Evolutionary conservation across 2,888 invertebrate genomes (phyloP), one percentile per base, ranked within the genome.

Genomic region (Trichacis sp.): DNA sequence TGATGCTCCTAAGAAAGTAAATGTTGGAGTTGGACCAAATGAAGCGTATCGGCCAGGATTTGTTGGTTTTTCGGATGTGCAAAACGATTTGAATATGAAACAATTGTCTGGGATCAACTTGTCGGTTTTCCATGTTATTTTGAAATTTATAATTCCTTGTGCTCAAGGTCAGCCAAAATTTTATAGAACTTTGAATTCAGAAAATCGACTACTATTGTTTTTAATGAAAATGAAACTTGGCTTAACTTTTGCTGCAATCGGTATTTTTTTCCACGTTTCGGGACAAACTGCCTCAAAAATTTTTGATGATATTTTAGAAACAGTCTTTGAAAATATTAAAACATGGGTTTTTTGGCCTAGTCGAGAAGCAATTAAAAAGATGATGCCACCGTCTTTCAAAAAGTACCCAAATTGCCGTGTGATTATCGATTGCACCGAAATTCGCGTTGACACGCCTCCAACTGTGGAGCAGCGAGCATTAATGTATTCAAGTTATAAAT

Each of bases 401-500:
- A 51, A 64, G 14, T 61, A 70, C 46, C 61, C 58, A 1, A 63
- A 62, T 48, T 71, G 64, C 52, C 38, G 60, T n/a, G 58, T 56
- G 15, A 62, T 63, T 2, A 69, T 72, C 1, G 59, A 67, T 53
- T 68, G 62, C 36, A 64, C 58, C 0, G 70, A 72, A 50, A 24
- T 72, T 2, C 45, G 17, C 12, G 57, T 53, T 8, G 64, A 70
- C 9, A 64, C 62, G 3, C 61, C 70, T 0, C 45, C 56, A 4
- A 68, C 46, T 6, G 52, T 64, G 8, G 68, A 72, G 30, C 63
- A 70, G 52, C n/a, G 64, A 17, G 52, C 51, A 36, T 17, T 62
- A 8, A 70, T 69, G 63, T 72, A 71, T 47, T 72, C 70, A 0
- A 58, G 47, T 17, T 65, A 64, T 30, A 71, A 71, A 30, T 51